Evolutionary conservation across 1,140 invertebrate species (phyloP), one percentile per base, ranked within the genome.

Genomic region (Thrips palmi): DNA sequence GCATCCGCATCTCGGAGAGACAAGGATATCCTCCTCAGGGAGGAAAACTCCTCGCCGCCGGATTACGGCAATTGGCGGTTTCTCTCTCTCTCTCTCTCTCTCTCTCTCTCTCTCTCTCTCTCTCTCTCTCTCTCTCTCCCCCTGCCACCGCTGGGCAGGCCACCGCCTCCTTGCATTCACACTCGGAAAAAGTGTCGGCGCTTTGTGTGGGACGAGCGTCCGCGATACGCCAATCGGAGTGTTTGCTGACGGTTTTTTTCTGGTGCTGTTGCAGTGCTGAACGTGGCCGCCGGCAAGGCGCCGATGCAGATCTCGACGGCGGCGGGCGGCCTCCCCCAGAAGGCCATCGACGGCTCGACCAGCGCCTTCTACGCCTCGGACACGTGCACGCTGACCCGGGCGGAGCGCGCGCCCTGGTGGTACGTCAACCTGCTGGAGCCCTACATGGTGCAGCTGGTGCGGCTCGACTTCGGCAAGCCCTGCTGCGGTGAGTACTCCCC

Each of bases 391-490:
- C 59, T 86, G 21, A 92, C 87, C 0, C 79, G 77, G 54, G 56
- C 70, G 0, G 87, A 92, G 56, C 56, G 70, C 3, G 67, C 71
- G 10, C 87, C 88, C 5, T 92, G 87, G 87, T 93, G 87, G 86
- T 92, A 92, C 58, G 87, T 93, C 45, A 93, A 93, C 57, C 67
- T 93, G 1, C 63, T 93, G 19, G 88, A 93, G 50, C 87, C 87
- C 0, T 92, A 92, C 54, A 88, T 92, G 82, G 86, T 93, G 24
- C 85, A 93, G 55, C 64, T 92, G 30, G 87, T 93, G 7, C 60
- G 88, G 25, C 60, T 93, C 28, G 88, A 92, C 60, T 92, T 92
- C 54, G 88, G 87, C 29, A 82, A 85, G 57, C 70, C 81, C 11
- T 92, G 87, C 50, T 91, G 87, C 55, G 82, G 85, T 84, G 60